A percentile compares a stretch with the other conserved stretches of the same genome.
Evolutionary conservation across 2,113 vertebrate species (phyloP).

Genomic region (Orcinus orca): DNA sequence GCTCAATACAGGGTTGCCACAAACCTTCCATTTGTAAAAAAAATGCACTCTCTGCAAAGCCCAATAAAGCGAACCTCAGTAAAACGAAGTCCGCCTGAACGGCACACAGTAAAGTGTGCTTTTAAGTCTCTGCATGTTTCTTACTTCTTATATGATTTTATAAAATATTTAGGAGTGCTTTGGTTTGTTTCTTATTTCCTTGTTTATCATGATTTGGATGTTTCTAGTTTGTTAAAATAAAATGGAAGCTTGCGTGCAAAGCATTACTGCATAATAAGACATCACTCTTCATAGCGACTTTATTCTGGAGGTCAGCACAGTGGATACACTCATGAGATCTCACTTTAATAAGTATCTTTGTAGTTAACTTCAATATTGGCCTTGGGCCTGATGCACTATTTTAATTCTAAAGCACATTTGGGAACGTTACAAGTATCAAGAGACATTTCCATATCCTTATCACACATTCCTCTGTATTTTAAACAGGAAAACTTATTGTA

Average conservation of each 20-base stretch:
- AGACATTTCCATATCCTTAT: not conserved
- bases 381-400: not conserved
- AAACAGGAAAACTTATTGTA: not conserved
- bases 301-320: not conserved
- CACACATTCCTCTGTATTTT: conserved; percentile 32
- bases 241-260: not conserved
- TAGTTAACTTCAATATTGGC: not conserved
- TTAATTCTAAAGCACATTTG: not conserved
- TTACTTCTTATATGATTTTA: not conserved
- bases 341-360: not conserved
- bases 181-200: not conserved
- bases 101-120: not conserved
- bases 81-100: not conserved
- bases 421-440: not conserved
- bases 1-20: not conserved
- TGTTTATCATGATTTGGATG: not conserved
- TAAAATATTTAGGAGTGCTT: not conserved
- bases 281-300: not conserved
- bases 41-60: not conserved
- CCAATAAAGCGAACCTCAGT: not conserved
- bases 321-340: not conserved
- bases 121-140: not conserved
- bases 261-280: not conserved
- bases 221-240: not conserved
- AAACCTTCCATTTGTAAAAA: not conserved